phyloP scores from a whole-genome alignment of 2,888 invertebrate species.

The Pammene fasciana region DNA sequence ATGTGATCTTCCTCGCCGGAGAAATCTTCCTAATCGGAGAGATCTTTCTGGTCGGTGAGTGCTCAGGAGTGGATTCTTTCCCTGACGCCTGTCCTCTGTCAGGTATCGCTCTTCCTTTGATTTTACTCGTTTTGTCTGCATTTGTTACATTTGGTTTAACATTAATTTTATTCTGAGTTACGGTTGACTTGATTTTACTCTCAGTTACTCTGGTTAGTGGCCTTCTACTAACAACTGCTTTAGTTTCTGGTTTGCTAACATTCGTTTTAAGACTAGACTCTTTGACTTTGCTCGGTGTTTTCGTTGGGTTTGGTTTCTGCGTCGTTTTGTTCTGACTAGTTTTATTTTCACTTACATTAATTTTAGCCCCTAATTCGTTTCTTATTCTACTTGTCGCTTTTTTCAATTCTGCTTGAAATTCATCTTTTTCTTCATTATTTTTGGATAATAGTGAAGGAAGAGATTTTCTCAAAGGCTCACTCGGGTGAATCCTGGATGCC shows the following conservation, averaged over 20 bases:
- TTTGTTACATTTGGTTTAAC: conserved; percentile 54
- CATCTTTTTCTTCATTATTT: conserved; percentile 81
- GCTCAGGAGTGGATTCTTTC: conserved; percentile 85
- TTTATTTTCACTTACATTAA: conserved; percentile 76
- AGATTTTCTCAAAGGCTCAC: conserved; percentile 79
- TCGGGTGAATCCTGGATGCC: conserved; percentile 62
- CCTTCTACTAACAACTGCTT: conserved; percentile 59
- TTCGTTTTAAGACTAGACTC: conserved; percentile 76
- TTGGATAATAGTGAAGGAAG: conserved; percentile 80
- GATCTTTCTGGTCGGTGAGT: conserved; percentile 77
- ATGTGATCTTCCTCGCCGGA: conserved; percentile 73
- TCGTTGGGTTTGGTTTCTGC: conserved; percentile 76
- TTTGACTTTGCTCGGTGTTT: conserved; percentile 76
- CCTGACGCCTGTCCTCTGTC: conserved; percentile 85
- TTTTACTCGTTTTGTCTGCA: conserved; percentile 65
- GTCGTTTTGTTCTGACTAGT: conserved; percentile 76
- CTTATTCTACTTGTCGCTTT: conserved; percentile 81
- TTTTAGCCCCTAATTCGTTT: conserved; percentile 75
- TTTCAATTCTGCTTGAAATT: conserved; percentile 80
- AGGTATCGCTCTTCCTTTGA: conserved; percentile 64
- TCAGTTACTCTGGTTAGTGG: conserved; percentile 67
- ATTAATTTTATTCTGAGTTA: conserved; percentile 53
- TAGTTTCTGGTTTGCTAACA: conserved; percentile 56
- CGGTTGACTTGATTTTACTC: conserved; percentile 59
- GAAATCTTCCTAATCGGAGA: conserved; percentile 13